Evolutionary conservation across 2,113 vertebrate genomes (phyloP), one percentile per base, ranked within the genome.

Genomic region (Labeo rohita): DNA sequence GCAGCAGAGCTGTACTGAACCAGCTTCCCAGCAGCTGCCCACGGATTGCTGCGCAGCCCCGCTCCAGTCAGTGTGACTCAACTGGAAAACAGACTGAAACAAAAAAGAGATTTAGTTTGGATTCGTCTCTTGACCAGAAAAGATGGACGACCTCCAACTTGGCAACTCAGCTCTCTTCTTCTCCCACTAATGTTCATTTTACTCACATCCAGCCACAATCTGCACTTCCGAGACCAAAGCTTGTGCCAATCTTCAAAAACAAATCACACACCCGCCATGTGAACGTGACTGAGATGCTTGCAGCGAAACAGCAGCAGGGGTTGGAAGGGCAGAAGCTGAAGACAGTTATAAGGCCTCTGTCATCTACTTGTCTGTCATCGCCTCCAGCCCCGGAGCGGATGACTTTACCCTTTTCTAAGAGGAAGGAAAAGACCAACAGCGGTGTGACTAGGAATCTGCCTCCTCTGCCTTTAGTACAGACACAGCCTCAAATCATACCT

Each of bases 211-310:
- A 79, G 34, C 18, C 54, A 83, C 36, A 77, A 79, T 79, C 70
- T 87, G 54, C 54, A 36, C 52, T 52, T 49, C 63, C 39, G 23
- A 3, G 77, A 18, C 80, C 95, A 87, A 93, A 92, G 95, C 87
- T 91, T 36, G 92, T 96, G 88, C 96, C 97, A 15, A 87, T 96
- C 90, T 97, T 98, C 89, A 95, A 91, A 90, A 95, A 86, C 88
- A 94, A 86, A 50, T 79, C 90, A 4, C 84, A 93, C 18, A 92
- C 89, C 1, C 88, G 59, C 12, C 94, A 82, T 28, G 43, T 91
- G 80, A 95, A 90, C 49, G 0, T 66, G 7, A 88, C 90, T 39
- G 90, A 90, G 81, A 86, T 91, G 84, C 49, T 7, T 2, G 75
- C 68, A 8, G 87, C 88, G 80, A 95, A 90, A 86, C 92, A 88